phyloP scores from a whole-genome alignment of 2,888 invertebrate species.

The Neelides folsomi region DNA sequence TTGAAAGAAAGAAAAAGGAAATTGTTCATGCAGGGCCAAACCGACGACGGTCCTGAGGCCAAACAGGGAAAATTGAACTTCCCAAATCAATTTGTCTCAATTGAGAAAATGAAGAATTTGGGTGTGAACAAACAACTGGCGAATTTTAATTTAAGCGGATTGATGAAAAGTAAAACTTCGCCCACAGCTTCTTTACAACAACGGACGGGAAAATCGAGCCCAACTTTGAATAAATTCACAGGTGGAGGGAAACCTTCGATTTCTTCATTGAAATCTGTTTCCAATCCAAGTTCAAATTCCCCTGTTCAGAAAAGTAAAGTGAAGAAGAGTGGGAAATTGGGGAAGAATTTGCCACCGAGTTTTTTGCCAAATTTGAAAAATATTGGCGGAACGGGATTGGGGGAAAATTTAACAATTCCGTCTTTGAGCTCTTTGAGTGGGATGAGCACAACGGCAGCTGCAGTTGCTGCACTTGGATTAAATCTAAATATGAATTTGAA shows the following conservation, averaged over 20 bases:
- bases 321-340: conserved; percentile 3
- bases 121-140: background rate
- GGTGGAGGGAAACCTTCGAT: conserved; percentile 30
- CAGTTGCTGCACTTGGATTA: background rate
- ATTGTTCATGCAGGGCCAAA: conserved; percentile 4
- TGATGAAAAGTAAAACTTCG: conserved; percentile 7
- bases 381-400: background rate
- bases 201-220: conserved; percentile 8
- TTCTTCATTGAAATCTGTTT: conserved; percentile 30
- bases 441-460: conserved; percentile 3
- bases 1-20: conserved; percentile 11
- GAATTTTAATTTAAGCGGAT: background rate
- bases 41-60: conserved; percentile 3
- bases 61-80: conserved; percentile 9
- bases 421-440: background rate
- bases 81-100: background rate
- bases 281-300: conserved; percentile 14
- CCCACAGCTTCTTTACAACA: conserved; percentile 1
- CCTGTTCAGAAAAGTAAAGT: conserved; percentile 1
- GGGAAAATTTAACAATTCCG: background rate
- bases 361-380: background rate
- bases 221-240: conserved; percentile 5
- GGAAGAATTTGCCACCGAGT: conserved; percentile 7
- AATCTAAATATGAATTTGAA: background rate
- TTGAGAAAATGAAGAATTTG: background rate